Evolutionary conservation across 2,888 invertebrate genomes (phyloP).

Genomic region (Chalcis sispes): DNA sequence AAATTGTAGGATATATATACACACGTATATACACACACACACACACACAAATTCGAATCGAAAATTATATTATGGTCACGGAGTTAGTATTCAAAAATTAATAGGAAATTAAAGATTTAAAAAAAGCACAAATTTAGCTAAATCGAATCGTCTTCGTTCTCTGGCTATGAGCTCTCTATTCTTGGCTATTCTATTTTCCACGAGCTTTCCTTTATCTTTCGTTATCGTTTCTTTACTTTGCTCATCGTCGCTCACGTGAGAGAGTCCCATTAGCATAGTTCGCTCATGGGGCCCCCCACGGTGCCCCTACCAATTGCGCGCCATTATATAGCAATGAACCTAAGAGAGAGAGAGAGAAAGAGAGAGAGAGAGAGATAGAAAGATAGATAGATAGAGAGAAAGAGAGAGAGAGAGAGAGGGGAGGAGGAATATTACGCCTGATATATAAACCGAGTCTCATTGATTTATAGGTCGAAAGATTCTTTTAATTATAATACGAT

Average conservation of each 20-base stretch:
- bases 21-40: no score
- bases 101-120: no score
- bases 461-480: conserved; percentile 75
- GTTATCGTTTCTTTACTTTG: conserved; percentile 46
- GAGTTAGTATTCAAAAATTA: no score
- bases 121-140: no score
- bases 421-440: no score
- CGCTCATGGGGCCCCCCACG: conserved; percentile 75
- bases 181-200: no score
- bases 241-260: conserved; percentile 67
- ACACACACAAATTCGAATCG: no score
- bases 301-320: conserved; percentile 65
- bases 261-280: conserved; percentile 75
- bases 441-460: conserved; percentile 74
- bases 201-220: conserved; percentile 44
- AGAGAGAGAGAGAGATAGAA: conserved; percentile 62
- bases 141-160: no score
- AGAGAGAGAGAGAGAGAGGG: conserved; percentile 57
- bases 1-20: no score
- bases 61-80: no score
- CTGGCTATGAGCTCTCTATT: no score
- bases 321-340: no score
- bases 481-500: conserved; percentile 77
- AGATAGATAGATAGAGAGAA: conserved; percentile 56
- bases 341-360: conserved; percentile 2